Conservation (phyloP, 1,140 invertebrate species). For the Psilanteris sp. region DNA sequence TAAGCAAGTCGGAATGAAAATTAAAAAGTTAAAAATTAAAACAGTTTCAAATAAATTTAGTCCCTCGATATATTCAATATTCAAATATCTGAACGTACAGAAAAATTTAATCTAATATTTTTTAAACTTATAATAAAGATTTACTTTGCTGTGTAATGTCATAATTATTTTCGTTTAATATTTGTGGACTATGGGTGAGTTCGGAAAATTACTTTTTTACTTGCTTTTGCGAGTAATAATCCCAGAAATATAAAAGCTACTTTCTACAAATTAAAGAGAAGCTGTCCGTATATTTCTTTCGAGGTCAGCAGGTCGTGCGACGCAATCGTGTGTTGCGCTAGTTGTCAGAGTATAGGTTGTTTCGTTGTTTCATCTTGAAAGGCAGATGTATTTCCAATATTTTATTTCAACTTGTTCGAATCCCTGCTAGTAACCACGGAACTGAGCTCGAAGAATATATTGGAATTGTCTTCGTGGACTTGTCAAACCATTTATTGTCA, state of each 20-base stretch:
- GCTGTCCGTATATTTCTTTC: conserved; percentile 31
- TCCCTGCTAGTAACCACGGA: conserved; percentile 11
- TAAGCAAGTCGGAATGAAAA: too few relatives aligned
- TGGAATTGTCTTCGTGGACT: conserved; percentile 70
- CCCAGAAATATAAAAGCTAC: conserved; percentile 23
- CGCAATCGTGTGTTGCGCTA: background rate
- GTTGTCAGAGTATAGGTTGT: conserved; percentile 15
- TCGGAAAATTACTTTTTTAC: conserved; percentile 20
- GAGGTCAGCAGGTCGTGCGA: conserved; percentile 22
- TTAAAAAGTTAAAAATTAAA: too few relatives aligned
- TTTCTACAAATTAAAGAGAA: conserved; percentile 38
- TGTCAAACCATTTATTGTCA: conserved; percentile 73
- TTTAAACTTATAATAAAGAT: too few relatives aligned
- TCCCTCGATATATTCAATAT: too few relatives aligned
- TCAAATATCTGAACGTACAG: too few relatives aligned
- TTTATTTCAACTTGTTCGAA: conserved; percentile 41
- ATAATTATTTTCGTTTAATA: conserved; percentile 1
- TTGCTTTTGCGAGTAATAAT: conserved; percentile 1
- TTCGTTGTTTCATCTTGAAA: conserved; percentile 32
- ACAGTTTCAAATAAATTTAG: too few relatives aligned
- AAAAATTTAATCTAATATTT: too few relatives aligned
- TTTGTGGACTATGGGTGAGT: background rate
- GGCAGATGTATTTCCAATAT: conserved; percentile 69
- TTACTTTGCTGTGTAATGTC: background rate
- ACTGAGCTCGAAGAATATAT: conserved; percentile 68